Percentiles rank a stretch among this genome's conserved stretches.
Evolutionary conservation across 2,797 vertebrate species (phyloP).

Genomic region (Meriones psammophilus): DNA sequence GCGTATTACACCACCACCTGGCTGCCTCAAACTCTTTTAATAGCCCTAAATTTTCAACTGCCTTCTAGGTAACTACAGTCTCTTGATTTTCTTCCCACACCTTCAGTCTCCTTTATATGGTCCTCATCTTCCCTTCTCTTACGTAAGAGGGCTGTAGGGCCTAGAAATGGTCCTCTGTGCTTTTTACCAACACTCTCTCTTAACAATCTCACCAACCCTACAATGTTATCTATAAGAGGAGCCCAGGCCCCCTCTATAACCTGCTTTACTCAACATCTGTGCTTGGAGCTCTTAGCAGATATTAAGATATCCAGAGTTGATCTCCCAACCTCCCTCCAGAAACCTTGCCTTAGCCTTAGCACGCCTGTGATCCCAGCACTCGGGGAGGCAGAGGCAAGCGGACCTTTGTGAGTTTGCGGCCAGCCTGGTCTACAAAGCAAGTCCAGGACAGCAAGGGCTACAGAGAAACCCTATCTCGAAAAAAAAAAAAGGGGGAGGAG

Average conservation of each 20-base stretch:
- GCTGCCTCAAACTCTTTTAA: not conserved
- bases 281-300: not conserved
- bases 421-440: too few relatives aligned
- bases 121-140: slow-evolving; percentile 9
- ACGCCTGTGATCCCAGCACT: too few relatives aligned
- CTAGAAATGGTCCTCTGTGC: not conserved
- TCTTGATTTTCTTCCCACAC: not conserved
- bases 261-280: not conserved
- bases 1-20: rapidly evolving
- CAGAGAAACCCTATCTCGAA: too few relatives aligned
- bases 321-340: not conserved
- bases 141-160: not conserved
- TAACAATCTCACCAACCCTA: not conserved
- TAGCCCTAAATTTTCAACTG: not conserved
- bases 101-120: not conserved
- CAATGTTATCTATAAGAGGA: not conserved
- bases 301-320: not conserved
- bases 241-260: not conserved
- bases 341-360: not conserved
- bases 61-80: not conserved
- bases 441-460: too few relatives aligned
- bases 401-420: too few relatives aligned
- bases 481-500: too few relatives aligned
- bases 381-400: too few relatives aligned
- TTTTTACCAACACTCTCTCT: not conserved